Percentiles rank a stretch among this genome's conserved stretches.
Evolutionary conservation across 2,888 invertebrate species (phyloP).

Genomic region (Sarcophaga caerulescens): DNA sequence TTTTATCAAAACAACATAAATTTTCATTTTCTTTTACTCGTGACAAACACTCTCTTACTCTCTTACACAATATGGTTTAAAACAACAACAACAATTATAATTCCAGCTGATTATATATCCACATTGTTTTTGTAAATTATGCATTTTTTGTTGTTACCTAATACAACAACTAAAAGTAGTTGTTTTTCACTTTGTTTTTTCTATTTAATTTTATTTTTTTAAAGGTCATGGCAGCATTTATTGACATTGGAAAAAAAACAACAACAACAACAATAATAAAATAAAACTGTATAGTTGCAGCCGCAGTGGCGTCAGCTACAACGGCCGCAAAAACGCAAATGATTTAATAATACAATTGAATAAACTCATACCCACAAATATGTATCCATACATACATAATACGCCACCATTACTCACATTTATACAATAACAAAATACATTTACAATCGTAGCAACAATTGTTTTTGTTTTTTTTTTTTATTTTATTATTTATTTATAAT

Average conservation of each 20-base stretch:
- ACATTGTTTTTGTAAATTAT: constrained; percentile 25
- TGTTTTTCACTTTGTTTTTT: constrained; percentile 6
- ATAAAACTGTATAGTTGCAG: constrained; percentile 18
- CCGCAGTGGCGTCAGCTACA: background rate
- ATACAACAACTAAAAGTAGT: constrained; percentile 39
- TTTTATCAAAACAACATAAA: too few relatives aligned
- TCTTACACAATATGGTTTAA: background rate
- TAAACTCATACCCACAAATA: background rate
- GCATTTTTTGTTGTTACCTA: constrained; percentile 45
- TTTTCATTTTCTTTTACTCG: too few relatives aligned
- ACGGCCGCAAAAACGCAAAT: constrained; percentile 53
- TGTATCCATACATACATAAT: background rate
- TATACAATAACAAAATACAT: background rate
- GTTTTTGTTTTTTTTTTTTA: constrained; percentile 25
- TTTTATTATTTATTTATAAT: background rate
- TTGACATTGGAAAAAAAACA: constrained; percentile 65
- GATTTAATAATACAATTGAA: constrained; percentile 50
- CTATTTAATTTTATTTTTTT: constrained; percentile 49
- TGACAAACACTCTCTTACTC: too few relatives aligned
- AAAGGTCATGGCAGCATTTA: constrained; percentile 67
- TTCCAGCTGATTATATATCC: constrained; percentile 18
- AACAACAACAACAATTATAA: constrained; percentile 27
- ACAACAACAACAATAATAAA: constrained; percentile 26
- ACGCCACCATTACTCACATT: background rate
- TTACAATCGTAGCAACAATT: constrained; percentile 35